Conservation (phyloP, 1,140 invertebrate genomes). For the Trachymyrmex cornetzi region DNA sequence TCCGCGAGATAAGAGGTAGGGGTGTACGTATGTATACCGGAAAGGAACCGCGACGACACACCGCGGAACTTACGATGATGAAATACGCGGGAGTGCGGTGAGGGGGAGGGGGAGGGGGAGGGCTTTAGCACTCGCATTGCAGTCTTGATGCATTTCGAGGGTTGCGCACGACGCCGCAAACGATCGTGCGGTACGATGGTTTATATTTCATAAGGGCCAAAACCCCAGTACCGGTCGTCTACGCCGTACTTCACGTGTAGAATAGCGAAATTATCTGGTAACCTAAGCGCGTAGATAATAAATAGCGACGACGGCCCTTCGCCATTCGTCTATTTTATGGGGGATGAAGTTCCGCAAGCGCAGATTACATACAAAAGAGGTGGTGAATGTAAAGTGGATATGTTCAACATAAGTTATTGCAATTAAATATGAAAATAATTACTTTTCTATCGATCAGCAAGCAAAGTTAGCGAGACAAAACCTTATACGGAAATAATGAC, state of each 20-base stretch:
- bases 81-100: constrained; percentile 31
- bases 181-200: constrained; percentile 49
- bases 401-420: background rate
- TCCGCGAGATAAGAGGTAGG: background rate
- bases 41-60: background rate
- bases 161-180: constrained; percentile 55
- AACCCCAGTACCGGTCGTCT: constrained; percentile 12
- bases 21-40: too few species aligned
- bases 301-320: constrained; percentile 4
- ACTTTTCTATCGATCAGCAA: background rate
- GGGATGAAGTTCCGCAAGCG: background rate
- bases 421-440: background rate
- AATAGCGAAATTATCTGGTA: constrained; percentile 62
- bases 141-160: constrained; percentile 51
- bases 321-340: background rate
- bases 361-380: constrained; percentile 4
- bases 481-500: background rate
- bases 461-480: background rate
- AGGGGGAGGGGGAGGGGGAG: background rate
- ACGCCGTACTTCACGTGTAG: constrained; percentile 43
- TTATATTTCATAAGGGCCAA: constrained; percentile 55
- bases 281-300: constrained; percentile 43
- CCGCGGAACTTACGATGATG: constrained; percentile 14
- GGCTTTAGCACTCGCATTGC: constrained; percentile 1
- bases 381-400: background rate